Evolutionary conservation across 2,888 invertebrate species (phyloP), one percentile per base, ranked within the genome.

Genomic region (Ophioninae sp.): DNA sequence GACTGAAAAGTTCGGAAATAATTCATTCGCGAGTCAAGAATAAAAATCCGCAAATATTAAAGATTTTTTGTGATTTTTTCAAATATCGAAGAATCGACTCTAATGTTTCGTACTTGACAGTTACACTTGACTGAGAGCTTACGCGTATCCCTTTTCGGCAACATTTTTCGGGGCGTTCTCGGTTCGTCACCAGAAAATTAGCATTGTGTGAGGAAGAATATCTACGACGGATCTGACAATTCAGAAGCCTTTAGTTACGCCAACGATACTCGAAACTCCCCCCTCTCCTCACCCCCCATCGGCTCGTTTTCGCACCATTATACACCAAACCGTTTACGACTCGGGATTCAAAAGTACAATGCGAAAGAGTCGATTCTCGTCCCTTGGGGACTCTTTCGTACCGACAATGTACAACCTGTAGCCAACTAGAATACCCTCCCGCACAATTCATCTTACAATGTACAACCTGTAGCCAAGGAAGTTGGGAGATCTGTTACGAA

Each of bases 211-310:
- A 63, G 23, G 51, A 37, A 68, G 30, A 77, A 76, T 79, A 23
- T 74, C 71, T 76, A 58, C 75, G 83, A 83, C 74, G 72, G 72
- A 81, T 75, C 83, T 67, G 23, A 37, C 79, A 65, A 81, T 84
- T 76, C 51, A 39, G 51, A 69, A 64, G 56, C 41, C 13, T 82
- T 85, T 85, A 77, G 85, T 82, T 80, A 85, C 84, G 85, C 84
- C 75, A 85, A 78, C 85, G 85, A 84, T 85, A 85, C 80, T 81
- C 75, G 63, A 80, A 69, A 65, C 41, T 71, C 41, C 9, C 41
- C 8, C 65, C 56, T 65, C 30, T 51, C 20, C 41, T 23, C 64
- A 61, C 58, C n/a, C 51, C 22, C 71, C 69, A 64, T 41, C 44
- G 8, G 56, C 67, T 65, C 41, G 67, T 51, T 64, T 65, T 71